Evolutionary conservation across 2,888 invertebrate species (phyloP), one percentile per base, ranked within the genome.

Genomic region (Stenichneumon culpator): DNA sequence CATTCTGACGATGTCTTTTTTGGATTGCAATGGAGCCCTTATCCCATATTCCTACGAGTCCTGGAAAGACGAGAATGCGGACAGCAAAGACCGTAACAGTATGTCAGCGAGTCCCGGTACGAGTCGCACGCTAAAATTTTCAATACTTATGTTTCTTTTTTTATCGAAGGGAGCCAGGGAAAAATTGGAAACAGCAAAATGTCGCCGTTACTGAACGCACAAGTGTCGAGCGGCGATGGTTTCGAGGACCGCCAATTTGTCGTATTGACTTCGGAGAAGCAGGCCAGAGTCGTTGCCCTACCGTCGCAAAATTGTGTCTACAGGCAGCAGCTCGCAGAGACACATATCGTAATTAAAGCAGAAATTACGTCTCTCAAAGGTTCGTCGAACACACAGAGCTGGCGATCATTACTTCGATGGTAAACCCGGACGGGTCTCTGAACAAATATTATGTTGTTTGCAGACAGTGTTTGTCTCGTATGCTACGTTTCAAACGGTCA

Each of bases 301-400:
- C 99, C 99, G 88, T 98, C 98, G 90, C 99, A 99, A 95, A 98
- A 97, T 94, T 98, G 98, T 95, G 97, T 98, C 90, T 98, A 98
- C 95, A 96, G 98, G 91, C 97, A 98, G 94, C 98, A 98, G 95
- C 96, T 99, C 90, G 97, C 98, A 87, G 99, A 99, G 92, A 96
- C 97, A 11, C 98, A 98, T 94, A 98, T 98, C 94, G 98, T 99
- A 86, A 98, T 99, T 88, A 98, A 98, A 95, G 98, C 99, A 83
- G 98, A 99, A 95, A 97, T 98, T 92, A 97, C 98, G 91, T 97
- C 97, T 92, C 95, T 99, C 93, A 98, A 97, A 97, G 98, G 98
- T 98, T 94, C 68, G 69, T n/a, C 1, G 32, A 57, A 25, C 25
- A 11, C 39, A 5, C 28, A 6, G 19, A 32, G 32, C 32, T 2